These are phyloP conservation scores for Drosophila mojavensis DNA, from an alignment of 1,140 invertebrate species.

Conservation along the genomic window DNA sequence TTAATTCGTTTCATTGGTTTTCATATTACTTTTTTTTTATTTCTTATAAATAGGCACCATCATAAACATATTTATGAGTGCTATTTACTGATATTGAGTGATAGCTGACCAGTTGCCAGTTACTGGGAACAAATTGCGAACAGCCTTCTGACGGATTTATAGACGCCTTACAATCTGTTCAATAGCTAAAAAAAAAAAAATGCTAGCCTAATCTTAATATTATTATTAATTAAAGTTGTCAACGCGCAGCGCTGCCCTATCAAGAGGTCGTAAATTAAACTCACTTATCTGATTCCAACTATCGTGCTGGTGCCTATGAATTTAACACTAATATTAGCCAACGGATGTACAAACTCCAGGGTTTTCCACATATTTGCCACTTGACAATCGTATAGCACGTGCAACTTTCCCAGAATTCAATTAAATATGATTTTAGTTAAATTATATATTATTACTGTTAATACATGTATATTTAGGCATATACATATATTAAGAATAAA, in stretches of 20 bases:
- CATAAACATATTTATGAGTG: conserved; percentile 27
- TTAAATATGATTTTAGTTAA: not conserved
- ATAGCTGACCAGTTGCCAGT: conserved; percentile 19
- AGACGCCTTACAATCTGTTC: conserved; percentile 7
- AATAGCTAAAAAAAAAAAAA: not conserved
- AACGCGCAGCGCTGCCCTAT: conserved; percentile 20
- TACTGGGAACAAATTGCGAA: not conserved
- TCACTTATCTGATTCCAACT: conserved; percentile 28
- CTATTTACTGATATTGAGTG: conserved; percentile 15
- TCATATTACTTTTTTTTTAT: no score
- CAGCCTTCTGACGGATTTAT: conserved; percentile 32
- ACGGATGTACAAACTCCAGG: conserved; percentile 32
- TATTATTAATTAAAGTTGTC: conserved; percentile 33
- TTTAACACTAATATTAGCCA: not conserved
- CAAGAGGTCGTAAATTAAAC: conserved; percentile 31
- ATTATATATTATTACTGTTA: no score
- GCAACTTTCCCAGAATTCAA: no score
- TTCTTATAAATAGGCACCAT: conserved; percentile 5
- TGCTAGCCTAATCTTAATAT: conserved; percentile 21
- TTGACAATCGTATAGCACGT: not conserved
- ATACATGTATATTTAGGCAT: no score
- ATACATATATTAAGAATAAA: no score
- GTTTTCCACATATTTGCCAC: conserved; percentile 1
- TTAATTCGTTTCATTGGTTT: conserved; percentile 2
- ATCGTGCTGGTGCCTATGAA: conserved; percentile 21